Percentiles rank a stretch among this genome's conserved stretches.
Evolutionary conservation across 53 echinoderm and acorn worm species (phyloP).

Genomic region (Echinarachnius parma): DNA sequence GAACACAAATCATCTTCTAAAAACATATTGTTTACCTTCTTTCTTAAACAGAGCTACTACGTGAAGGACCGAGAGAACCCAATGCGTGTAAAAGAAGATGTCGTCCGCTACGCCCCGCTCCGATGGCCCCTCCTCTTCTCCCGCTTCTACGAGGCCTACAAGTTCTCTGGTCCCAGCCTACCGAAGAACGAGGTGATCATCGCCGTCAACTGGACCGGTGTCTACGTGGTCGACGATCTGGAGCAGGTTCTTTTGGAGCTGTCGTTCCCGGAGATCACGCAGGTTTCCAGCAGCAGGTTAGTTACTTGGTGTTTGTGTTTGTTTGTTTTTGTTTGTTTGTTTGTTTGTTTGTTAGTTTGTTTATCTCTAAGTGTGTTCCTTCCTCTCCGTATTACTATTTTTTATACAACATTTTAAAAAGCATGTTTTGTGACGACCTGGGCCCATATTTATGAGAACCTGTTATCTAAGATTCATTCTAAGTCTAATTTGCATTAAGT

Average conservation of each 20-base stretch:
- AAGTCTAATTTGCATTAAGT: no score
- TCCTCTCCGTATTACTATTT: no score
- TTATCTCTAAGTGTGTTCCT: no score
- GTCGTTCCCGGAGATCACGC: slow-evolving; percentile 98
- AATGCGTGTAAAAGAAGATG: slow-evolving; percentile 88
- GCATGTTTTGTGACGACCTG: no score
- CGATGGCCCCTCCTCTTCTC: slow-evolving; percentile 99
- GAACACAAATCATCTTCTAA: no score
- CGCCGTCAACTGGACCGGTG: slow-evolving; percentile 99
- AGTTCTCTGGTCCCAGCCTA: slow-evolving; percentile 98
- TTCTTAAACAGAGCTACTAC: slow-evolving; percentile 80
- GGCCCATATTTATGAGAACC: no score
- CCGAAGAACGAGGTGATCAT: slow-evolving; percentile 99
- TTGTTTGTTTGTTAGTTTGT: no score
- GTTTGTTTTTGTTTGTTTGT: no score
- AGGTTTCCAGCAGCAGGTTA: slow-evolving; percentile 98
- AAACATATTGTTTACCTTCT: no score
- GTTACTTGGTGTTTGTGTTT: no score
- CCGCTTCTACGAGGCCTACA: slow-evolving; percentile 94
- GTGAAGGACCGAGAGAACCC: slow-evolving; percentile 76
- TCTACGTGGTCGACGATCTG: slow-evolving; percentile 95
- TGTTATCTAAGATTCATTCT: no score
- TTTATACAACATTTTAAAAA: no score
- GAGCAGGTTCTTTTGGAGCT: slow-evolving; percentile 93
- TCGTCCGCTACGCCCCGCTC: slow-evolving; percentile 88